Conservation (phyloP, 2,113 vertebrate species). For the Phylloscopus trochiloides region DNA sequence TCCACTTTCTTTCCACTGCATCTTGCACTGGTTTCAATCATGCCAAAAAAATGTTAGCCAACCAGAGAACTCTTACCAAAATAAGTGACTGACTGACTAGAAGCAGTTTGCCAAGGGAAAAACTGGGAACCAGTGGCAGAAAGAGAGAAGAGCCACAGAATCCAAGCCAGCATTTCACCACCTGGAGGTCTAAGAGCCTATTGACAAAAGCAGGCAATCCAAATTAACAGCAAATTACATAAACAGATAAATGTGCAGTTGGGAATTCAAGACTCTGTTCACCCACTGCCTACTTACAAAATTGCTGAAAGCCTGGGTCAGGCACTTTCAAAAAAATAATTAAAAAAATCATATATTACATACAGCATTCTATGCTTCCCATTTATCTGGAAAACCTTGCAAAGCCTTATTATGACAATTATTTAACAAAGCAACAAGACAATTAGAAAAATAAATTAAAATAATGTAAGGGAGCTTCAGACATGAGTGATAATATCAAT, state of each 20-base stretch:
- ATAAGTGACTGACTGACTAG: background rate
- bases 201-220: background rate
- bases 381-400: background rate
- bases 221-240: background rate
- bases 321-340: background rate
- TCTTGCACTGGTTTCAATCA: background rate
- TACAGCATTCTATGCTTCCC: background rate
- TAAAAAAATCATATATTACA: background rate
- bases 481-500: background rate
- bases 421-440: background rate
- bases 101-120: background rate
- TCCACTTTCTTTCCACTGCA: background rate
- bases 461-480: background rate
- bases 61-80: background rate
- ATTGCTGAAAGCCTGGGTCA: background rate
- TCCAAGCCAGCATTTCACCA: background rate
- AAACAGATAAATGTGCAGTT: background rate
- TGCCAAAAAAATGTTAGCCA: background rate
- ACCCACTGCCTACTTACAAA: background rate
- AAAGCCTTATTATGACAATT: background rate
- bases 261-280: background rate
- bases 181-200: background rate
- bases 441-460: constrained; percentile 25
- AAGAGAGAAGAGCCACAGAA: background rate
- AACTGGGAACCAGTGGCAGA: background rate